Percentiles rank a stretch among this genome's conserved stretches.
Evolutionary conservation across 2,113 vertebrate species (phyloP).

Genomic region (Mesembrinibis cayennensis): DNA sequence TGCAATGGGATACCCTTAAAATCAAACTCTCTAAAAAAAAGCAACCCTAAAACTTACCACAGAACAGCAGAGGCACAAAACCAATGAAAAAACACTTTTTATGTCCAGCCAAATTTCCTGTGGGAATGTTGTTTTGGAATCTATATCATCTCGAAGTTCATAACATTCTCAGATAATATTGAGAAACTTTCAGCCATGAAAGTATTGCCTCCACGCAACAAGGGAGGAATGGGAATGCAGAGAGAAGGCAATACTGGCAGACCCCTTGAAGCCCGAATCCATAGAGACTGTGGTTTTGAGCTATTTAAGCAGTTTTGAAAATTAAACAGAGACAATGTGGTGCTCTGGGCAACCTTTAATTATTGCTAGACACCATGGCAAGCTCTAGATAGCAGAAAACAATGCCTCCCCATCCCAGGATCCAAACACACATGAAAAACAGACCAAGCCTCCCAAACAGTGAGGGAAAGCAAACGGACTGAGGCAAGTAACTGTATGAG

Average conservation of each 20-base stretch:
- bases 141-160: neutral
- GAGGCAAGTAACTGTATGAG: neutral
- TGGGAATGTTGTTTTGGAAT: slow-evolving; percentile 10
- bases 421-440: neutral
- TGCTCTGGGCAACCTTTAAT: neutral
- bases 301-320: neutral
- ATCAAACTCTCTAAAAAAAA: neutral
- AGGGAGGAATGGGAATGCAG: neutral
- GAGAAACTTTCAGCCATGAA: neutral
- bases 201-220: neutral
- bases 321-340: slow-evolving; percentile 5
- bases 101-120: slow-evolving; percentile 6
- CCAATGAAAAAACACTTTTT: neutral
- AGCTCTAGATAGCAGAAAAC: neutral
- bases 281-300: neutral
- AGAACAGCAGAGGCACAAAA: neutral
- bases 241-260: neutral
- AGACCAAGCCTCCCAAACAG: neutral
- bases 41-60: neutral
- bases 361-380: neutral
- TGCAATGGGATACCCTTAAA: neutral
- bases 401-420: neutral
- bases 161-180: slow-evolving; percentile 7
- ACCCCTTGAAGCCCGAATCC: neutral
- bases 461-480: neutral